Evolutionary conservation across 2,113 vertebrate genomes (phyloP).

Genomic region (Macrotis lagotis): DNA sequence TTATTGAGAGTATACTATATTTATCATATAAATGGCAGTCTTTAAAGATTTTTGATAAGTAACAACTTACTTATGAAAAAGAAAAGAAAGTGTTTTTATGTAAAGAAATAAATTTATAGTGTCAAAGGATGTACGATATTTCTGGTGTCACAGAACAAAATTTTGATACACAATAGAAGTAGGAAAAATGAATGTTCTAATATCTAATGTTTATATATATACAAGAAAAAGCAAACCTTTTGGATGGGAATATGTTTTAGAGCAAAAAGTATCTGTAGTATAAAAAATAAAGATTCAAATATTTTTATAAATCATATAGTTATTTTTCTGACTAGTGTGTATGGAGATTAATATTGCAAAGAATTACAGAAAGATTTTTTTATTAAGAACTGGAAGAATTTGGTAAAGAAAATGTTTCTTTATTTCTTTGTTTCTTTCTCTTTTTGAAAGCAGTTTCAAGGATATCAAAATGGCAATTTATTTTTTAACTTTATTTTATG

Average conservation of each 20-base stretch:
- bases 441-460: no score
- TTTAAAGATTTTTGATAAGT: neutral
- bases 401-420: neutral
- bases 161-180: neutral
- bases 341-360: no score
- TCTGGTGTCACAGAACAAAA: neutral
- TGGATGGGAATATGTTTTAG: neutral
- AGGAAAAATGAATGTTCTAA: neutral
- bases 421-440: no score
- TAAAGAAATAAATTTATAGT: neutral
- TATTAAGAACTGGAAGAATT: neutral
- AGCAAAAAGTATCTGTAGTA: neutral
- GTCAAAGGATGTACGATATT: neutral
- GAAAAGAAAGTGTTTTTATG: neutral
- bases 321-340: neutral
- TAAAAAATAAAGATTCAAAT: neutral
- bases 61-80: neutral
- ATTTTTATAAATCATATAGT: neutral
- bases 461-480: no score
- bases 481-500: no score
- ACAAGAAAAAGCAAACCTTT: neutral
- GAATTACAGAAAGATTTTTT: neutral
- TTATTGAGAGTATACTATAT: neutral
- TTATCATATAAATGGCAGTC: neutral
- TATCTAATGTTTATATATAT: neutral